These are phyloP conservation scores for Nasua narica DNA, from an alignment of 2,797 vertebrate species.

Conservation along the genomic window DNA sequence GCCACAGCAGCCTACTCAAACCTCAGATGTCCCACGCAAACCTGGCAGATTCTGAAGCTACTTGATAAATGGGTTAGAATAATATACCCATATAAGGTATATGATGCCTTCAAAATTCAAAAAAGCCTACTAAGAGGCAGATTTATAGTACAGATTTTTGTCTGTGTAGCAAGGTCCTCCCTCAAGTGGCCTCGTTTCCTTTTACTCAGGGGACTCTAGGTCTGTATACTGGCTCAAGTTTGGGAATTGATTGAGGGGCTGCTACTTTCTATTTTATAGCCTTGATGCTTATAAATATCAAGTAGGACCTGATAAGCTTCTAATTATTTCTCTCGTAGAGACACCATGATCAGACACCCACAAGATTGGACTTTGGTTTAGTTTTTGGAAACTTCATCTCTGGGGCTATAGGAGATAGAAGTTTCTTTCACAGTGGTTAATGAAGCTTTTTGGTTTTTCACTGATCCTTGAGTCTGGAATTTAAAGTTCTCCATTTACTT, in stretches of 20 bases:
- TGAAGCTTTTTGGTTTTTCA: neutral
- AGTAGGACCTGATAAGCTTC: neutral
- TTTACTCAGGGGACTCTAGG: neutral
- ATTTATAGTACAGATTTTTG: neutral
- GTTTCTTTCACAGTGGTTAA: neutral
- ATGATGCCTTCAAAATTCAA: neutral
- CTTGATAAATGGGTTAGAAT: neutral
- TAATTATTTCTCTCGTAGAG: neutral
- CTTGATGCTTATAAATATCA: neutral
- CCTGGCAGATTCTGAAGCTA: neutral
- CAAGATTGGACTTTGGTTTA: neutral
- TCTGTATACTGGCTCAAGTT: neutral
- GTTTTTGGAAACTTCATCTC: neutral
- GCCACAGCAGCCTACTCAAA: neutral
- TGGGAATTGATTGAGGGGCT: neutral
- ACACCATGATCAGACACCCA: neutral
- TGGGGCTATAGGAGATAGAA: neutral
- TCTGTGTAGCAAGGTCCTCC: neutral
- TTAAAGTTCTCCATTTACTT: neutral
- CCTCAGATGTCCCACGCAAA: neutral
- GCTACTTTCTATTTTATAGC: neutral
- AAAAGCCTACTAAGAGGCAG: neutral
- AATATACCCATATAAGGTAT: neutral
- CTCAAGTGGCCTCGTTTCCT: neutral
- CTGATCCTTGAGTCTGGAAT: neutral